Percentiles rank a stretch among this genome's conserved stretches.
Conservation (phyloP, 2,797 vertebrate genomes). For the Enteromius paludinosus region DNA sequence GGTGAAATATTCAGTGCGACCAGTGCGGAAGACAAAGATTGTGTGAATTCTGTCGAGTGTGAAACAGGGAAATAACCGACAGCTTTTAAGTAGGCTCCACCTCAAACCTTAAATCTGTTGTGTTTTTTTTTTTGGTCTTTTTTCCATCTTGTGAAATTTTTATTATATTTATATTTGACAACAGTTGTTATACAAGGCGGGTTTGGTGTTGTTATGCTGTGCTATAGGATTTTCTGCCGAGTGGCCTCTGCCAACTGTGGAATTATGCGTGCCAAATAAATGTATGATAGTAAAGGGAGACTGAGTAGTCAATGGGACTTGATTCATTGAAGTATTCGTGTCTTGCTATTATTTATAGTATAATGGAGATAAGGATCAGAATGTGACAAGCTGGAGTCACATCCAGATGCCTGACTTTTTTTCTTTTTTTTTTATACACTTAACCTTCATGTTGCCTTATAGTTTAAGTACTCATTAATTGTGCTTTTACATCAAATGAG, state of each 20-base stretch:
- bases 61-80: slow-evolving; percentile 55
- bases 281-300: slow-evolving; percentile 24
- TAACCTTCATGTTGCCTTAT: not conserved
- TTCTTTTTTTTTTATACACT: not conserved
- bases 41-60: slow-evolving; percentile 64
- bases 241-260: slow-evolving; percentile 30
- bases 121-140: not conserved
- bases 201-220: not conserved
- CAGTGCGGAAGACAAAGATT: slow-evolving; percentile 54
- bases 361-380: slow-evolving; percentile 15
- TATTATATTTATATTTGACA: slow-evolving; percentile 23
- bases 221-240: slow-evolving; percentile 20
- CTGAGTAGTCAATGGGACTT: slow-evolving; percentile 6
- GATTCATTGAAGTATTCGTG: slow-evolving; percentile 22
- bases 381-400: not conserved
- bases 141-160: slow-evolving; percentile 13
- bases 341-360: not conserved
- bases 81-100: slow-evolving; percentile 41
- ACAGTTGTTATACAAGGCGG: slow-evolving; percentile 16
- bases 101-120: slow-evolving; percentile 43
- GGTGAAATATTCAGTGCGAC: slow-evolving; percentile 57
- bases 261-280: slow-evolving; percentile 33
- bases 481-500: not conserved
- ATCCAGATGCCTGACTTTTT: not conserved
- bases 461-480: slow-evolving; percentile 14